Conservation (phyloP, 2,113 vertebrate species). For the Eudyptes chrysolophus region DNA sequence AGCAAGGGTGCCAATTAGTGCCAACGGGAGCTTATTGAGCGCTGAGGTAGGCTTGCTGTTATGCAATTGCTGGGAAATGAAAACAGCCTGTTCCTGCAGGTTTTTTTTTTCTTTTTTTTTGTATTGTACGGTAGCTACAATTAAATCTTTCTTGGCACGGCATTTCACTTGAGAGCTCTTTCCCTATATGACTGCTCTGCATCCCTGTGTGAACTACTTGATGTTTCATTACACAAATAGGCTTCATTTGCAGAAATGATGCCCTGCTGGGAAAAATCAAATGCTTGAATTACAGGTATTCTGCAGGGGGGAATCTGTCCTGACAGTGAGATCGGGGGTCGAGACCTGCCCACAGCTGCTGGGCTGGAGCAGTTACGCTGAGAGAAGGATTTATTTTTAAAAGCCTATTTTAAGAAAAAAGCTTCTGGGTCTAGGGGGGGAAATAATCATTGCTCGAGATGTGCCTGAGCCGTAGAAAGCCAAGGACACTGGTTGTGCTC, state of each 20-base stretch:
- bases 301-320: slow-evolving; percentile 6
- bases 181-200: not conserved
- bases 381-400: slow-evolving; percentile 23
- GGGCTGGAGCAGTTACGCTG: not conserved
- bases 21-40: not conserved
- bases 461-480: not conserved
- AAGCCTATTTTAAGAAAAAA: not conserved
- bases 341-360: not conserved
- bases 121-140: not conserved
- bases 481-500: not conserved
- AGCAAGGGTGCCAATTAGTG: not conserved
- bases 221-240: slow-evolving; percentile 51
- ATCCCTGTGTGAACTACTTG: slow-evolving; percentile 34
- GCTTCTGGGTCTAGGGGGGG: not conserved
- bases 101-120: not conserved
- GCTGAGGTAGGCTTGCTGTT: not conserved
- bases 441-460: not conserved
- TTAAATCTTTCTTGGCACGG: slow-evolving; percentile 18
- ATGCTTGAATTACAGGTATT: slow-evolving; percentile 36
- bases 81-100: slow-evolving; percentile 5
- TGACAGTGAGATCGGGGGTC: not conserved
- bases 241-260: slow-evolving; percentile 38
- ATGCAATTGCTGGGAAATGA: slow-evolving; percentile 16
- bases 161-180: slow-evolving; percentile 25
- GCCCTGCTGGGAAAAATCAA: slow-evolving; percentile 51